These are phyloP conservation scores for Temnothorax rugatulus DNA, from an alignment of 2,888 invertebrate genomes.

Conservation along the genomic window DNA sequence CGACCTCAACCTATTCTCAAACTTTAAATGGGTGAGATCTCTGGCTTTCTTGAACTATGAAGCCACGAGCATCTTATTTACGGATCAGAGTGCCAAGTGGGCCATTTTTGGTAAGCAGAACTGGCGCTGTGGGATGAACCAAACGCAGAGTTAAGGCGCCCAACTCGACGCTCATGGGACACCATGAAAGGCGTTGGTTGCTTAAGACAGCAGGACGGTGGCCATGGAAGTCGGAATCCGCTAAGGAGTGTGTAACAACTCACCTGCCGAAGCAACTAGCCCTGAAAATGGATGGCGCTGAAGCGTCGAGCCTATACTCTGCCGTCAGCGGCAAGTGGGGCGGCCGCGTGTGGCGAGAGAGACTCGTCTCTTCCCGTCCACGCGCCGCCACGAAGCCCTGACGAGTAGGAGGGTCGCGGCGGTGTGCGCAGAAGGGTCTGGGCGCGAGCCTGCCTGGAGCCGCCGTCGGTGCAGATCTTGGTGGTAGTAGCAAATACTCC, in stretches of 20 bases:
- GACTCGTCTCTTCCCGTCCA: too few species aligned
- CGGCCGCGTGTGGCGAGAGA: too few species aligned
- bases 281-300: slow-evolving; percentile 90
- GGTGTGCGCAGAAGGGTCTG: slow-evolving; percentile 84
- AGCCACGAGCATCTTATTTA: slow-evolving; percentile 74
- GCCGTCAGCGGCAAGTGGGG: too few species aligned
- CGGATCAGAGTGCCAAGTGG: background rate
- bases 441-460: slow-evolving; percentile 85
- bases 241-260: slow-evolving; percentile 88
- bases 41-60: background rate
- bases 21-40: slow-evolving; percentile 89
- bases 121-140: slow-evolving; percentile 93
- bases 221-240: slow-evolving; percentile 91
- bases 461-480: slow-evolving; percentile 84
- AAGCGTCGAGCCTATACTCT: slow-evolving; percentile 86
- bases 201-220: slow-evolving; percentile 91
- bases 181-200: slow-evolving; percentile 86
- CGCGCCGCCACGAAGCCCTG: slow-evolving; percentile 87
- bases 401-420: slow-evolving; percentile 88
- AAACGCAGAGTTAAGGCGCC: slow-evolving; percentile 81
- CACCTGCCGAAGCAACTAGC: slow-evolving; percentile 90
- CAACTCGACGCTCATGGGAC: background rate
- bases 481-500: too few species aligned
- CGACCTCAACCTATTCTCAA: slow-evolving; percentile 92
- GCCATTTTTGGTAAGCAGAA: slow-evolving; percentile 93